A percentile compares a stretch with the other conserved stretches of the same genome.
Conservation (phyloP, 2,888 invertebrate genomes). For the Drosophila incognita region DNA sequence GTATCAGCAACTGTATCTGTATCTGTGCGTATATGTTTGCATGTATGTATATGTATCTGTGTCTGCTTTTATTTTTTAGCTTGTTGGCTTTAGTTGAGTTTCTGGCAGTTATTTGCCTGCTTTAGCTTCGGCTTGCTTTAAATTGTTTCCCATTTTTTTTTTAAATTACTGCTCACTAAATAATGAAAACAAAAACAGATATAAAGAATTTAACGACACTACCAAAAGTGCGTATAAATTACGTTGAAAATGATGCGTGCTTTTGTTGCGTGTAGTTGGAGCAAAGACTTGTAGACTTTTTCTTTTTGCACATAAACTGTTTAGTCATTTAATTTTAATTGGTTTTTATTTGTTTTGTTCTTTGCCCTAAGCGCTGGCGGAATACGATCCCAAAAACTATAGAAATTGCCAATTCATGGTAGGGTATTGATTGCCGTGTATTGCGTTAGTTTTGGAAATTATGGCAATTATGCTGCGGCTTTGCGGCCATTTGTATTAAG, state of each 20-base stretch:
- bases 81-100: conserved; percentile 65
- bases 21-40: conserved; percentile 17
- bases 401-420: conserved; percentile 71
- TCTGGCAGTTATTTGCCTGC: conserved; percentile 41
- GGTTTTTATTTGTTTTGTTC: conserved; percentile 58
- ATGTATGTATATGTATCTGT: background rate
- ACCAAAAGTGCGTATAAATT: conserved; percentile 32
- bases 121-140: conserved; percentile 1
- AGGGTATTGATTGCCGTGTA: conserved; percentile 25
- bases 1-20: conserved; percentile 37
- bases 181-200: conserved; percentile 4
- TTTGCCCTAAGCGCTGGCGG: conserved; percentile 10
- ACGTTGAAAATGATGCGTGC: background rate
- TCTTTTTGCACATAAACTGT: conserved; percentile 35
- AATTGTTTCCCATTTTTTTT: conserved; percentile 19
- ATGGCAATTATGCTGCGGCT: conserved; percentile 24
- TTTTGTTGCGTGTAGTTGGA: background rate
- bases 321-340: conserved; percentile 72
- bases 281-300: background rate
- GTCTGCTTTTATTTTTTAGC: conserved; percentile 59
- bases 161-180: conserved; percentile 5
- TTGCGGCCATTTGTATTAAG: conserved; percentile 28
- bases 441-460: conserved; percentile 21
- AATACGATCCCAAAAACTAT: conserved; percentile 42
- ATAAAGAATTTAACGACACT: conserved; percentile 15